These are phyloP conservation scores for Nomada flava DNA, from an alignment of 2,888 invertebrate genomes.

Conservation along the genomic window DNA sequence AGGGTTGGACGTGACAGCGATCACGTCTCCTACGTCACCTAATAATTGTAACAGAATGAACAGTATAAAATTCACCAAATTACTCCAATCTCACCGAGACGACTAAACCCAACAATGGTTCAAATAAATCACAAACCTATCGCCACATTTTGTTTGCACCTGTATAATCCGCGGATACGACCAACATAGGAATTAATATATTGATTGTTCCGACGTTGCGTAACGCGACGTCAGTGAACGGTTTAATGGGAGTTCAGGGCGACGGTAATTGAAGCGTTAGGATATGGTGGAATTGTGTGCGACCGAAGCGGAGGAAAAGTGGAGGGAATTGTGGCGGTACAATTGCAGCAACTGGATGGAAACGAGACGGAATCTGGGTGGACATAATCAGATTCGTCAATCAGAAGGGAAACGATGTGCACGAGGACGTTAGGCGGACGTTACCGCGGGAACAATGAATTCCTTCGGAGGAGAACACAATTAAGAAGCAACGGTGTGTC, in stretches of 20 bases:
- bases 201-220: conserved; percentile 15
- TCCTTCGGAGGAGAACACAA: conserved; percentile 40
- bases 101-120: no score
- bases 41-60: neutral
- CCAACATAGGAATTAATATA: neutral
- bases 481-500: conserved; percentile 46
- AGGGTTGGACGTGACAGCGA: conserved; percentile 23
- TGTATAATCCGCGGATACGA: conserved; percentile 43
- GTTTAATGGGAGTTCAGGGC: conserved; percentile 9
- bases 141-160: conserved; percentile 47
- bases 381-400: conserved; percentile 35
- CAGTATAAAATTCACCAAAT: neutral
- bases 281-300: neutral
- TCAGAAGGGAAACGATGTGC: conserved; percentile 33
- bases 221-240: neutral
- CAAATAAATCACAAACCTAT: neutral
- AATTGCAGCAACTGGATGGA: conserved; percentile 15
- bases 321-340: neutral
- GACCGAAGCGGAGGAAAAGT: neutral
- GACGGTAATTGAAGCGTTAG: conserved; percentile 11
- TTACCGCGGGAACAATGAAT: conserved; percentile 45
- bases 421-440: conserved; percentile 10
- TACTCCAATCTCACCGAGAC: no score
- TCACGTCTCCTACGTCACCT: conserved; percentile 7
- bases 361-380: conserved; percentile 7